A percentile compares a stretch with the other conserved stretches of the same genome.
These are phyloP conservation scores for Plutella xylostella DNA, from an alignment of 2,888 invertebrate species.

Conservation along the genomic window DNA sequence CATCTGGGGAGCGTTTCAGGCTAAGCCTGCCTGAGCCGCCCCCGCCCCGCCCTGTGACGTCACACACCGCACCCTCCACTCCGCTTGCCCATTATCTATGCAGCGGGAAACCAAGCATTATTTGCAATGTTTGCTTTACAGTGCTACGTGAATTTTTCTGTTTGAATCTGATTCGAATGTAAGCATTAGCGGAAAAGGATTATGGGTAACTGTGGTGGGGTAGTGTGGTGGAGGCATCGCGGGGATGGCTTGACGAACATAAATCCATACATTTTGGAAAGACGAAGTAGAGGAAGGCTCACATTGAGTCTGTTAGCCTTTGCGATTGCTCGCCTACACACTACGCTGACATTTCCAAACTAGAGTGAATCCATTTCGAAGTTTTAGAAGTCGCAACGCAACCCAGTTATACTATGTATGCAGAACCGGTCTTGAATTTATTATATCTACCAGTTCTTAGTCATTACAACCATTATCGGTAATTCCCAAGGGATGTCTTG, in stretches of 20 bases:
- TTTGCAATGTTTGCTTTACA: not conserved
- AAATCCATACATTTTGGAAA: slow-evolving; percentile 32
- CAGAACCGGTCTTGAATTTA: too few relatives aligned
- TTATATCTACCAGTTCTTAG: too few relatives aligned
- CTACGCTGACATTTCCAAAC: too few relatives aligned
- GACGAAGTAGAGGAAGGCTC: slow-evolving; percentile 51
- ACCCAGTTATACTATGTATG: too few relatives aligned
- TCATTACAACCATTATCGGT: too few relatives aligned
- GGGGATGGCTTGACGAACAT: slow-evolving; percentile 45
- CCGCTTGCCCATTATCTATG: slow-evolving; percentile 15
- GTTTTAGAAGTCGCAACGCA: too few relatives aligned
- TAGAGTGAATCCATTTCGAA: too few relatives aligned
- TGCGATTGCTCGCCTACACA: slow-evolving; percentile 64
- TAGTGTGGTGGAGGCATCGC: slow-evolving; percentile 1
- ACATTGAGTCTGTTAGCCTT: slow-evolving; percentile 41
- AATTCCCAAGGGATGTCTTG: too few relatives aligned
- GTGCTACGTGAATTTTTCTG: too few relatives aligned
- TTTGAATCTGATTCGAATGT: not conserved
- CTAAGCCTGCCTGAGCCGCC: slow-evolving; percentile 35
- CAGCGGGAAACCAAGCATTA: not conserved
- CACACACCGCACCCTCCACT: slow-evolving; percentile 31
- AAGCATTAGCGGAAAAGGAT: too few relatives aligned
- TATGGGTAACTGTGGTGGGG: not conserved
- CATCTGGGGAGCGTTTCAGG: slow-evolving; percentile 42
- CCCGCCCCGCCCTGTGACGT: slow-evolving; percentile 50